These are phyloP conservation scores for Gymnopithys bicolor DNA, from an alignment of 2,797 vertebrate genomes.

Conservation along the genomic window DNA sequence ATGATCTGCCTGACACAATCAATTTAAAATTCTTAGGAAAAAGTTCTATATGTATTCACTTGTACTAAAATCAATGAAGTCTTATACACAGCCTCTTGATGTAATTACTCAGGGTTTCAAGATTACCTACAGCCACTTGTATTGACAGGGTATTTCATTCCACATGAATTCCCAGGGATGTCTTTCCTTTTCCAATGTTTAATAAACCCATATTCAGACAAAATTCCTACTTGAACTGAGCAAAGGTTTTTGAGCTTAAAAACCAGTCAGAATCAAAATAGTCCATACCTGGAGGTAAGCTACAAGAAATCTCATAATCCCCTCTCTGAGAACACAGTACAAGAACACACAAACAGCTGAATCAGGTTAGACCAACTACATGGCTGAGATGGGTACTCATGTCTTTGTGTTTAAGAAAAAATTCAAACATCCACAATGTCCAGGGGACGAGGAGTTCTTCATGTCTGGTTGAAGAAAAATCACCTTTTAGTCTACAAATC, in stretches of 20 bases:
- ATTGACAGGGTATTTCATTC: neutral
- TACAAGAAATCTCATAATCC: conserved; percentile 35
- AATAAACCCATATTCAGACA: conserved; percentile 6
- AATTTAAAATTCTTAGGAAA: neutral
- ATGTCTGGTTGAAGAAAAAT: neutral
- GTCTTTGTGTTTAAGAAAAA: neutral
- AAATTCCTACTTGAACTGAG: conserved; percentile 22
- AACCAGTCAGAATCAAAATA: conserved; percentile 31
- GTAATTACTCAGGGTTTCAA: neutral
- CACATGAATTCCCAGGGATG: neutral
- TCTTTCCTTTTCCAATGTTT: neutral
- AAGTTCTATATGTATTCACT: neutral
- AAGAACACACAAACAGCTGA: neutral
- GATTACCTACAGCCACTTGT: neutral
- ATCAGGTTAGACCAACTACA: neutral
- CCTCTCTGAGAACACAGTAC: neutral
- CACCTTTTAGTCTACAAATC: neutral
- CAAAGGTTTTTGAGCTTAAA: conserved; percentile 4
- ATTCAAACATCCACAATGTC: neutral
- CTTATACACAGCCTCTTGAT: neutral
- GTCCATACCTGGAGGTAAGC: neutral
- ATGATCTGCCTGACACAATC: neutral
- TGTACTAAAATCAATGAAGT: neutral
- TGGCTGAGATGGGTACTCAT: neutral
- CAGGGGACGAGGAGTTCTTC: neutral